Percentiles rank a stretch among this genome's conserved stretches.
Evolutionary conservation across 2,888 invertebrate species (phyloP).

Genomic region (Cephus runcator): DNA sequence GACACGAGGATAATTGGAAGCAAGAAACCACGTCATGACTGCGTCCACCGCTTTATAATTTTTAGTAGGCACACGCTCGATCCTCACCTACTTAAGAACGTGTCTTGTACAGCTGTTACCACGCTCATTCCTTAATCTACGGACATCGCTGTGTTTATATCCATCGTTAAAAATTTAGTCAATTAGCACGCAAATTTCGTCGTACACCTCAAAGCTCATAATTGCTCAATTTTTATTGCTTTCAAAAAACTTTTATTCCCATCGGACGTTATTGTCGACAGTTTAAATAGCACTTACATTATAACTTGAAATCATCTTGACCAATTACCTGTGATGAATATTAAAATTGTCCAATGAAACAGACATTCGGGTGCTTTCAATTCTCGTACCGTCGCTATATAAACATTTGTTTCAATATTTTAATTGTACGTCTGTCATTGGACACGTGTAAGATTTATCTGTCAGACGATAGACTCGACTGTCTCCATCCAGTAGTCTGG

Average conservation of each 20-base stretch:
- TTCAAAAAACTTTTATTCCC: neutral
- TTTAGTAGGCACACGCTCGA: neutral
- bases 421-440: neutral
- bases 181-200: neutral
- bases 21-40: neutral
- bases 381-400: neutral
- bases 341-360: neutral
- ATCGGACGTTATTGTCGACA: neutral
- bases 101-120: neutral
- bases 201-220: neutral
- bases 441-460: neutral
- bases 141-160: neutral
- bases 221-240: neutral
- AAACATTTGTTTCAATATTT: too few relatives aligned
- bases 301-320: neutral
- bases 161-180: neutral
- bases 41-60: neutral
- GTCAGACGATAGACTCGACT: neutral
- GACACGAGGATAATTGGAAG: neutral
- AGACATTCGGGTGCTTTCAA: neutral
- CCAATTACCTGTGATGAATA: neutral
- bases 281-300: neutral
- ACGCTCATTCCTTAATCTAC: neutral
- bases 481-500: neutral
- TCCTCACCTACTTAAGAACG: neutral